A percentile compares a stretch with the other conserved stretches of the same genome.
These are phyloP conservation scores for Agrotis exclamationis DNA, from an alignment of 2,888 invertebrate species.

Conservation along the genomic window DNA sequence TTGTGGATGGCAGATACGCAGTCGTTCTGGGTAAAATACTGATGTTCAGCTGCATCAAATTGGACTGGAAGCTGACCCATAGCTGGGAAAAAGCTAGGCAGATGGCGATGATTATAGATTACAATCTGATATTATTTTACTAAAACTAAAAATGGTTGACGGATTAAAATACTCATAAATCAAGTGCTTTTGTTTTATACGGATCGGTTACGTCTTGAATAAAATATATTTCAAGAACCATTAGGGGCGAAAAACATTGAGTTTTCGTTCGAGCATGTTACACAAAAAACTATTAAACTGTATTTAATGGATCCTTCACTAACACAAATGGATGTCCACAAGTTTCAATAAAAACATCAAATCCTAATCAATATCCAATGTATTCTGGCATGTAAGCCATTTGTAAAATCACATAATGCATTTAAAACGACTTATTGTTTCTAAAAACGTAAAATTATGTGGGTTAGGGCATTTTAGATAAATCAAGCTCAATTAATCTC, in stretches of 20 bases:
- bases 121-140: not conserved
- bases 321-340: constrained; percentile 24
- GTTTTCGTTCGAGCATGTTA: not conserved
- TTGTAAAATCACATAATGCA: not conserved
- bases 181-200: not conserved
- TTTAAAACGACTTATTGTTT: constrained; percentile 2
- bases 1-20: no score
- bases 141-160: not conserved
- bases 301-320: constrained; percentile 37
- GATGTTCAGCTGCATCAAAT: no score
- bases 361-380: constrained; percentile 8
- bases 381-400: not conserved
- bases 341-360: constrained; percentile 32
- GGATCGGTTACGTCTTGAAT: not conserved
- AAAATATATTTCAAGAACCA: not conserved
- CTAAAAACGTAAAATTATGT: not conserved
- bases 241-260: constrained; percentile 5
- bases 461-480: no score
- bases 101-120: no score
- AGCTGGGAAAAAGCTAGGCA: no score
- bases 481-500: not conserved
- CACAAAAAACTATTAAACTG: constrained; percentile 44
- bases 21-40: no score
- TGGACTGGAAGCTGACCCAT: no score
- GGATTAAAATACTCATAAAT: not conserved